Evolutionary conservation across 2,797 vertebrate species (phyloP), one percentile per base, ranked within the genome.

Genomic region (Ptychadena robeensis): DNA sequence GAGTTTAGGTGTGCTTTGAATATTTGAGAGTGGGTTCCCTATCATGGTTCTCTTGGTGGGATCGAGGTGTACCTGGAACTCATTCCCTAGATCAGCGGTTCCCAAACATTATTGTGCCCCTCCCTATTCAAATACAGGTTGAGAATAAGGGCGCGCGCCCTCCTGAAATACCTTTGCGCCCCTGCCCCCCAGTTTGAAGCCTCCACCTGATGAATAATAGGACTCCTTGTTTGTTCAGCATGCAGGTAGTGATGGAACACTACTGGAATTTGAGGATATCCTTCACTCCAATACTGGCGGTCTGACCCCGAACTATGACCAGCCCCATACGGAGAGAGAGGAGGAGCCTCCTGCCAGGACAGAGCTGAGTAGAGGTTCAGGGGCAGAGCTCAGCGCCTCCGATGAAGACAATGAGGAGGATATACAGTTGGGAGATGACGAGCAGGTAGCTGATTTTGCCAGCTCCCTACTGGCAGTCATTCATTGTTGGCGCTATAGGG

Each of bases 401-500:
- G 90, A 87, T 88, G 92, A 93, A 74, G 85, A 88, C 57, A 91
- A 88, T 88, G 93, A 93, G 89, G 93, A 94, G 87, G 94, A 95
- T 75, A 94, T 95, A 92, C 91, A 92, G 90, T 91, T 96, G 91
- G 94, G 96, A 90, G 95, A 83, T 67, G 53, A 82, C 37, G 95
- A 97, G 91, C 96, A 98, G 97, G 97, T 98, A 98, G 95, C 94
- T 14, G 90, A 94, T 90, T 93, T 92, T 88, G 91, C 92, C 90
- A 94, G 93, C 90, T 96, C 95, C 88, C 93, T 97, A 92, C 92
- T 97, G 93, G 96, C 94, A 79, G 95, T 95, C 91, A 96, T 96
- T 93, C 96, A 96, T 92, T 97, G 95, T 95, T 97, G 96, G 96
- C 95, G 95, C 91, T 96, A 94, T 96, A 96, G 93, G 89, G 95